Evolutionary conservation across 1,140 invertebrate species (phyloP).

Genomic region (Elymnias hypermnestra): DNA sequence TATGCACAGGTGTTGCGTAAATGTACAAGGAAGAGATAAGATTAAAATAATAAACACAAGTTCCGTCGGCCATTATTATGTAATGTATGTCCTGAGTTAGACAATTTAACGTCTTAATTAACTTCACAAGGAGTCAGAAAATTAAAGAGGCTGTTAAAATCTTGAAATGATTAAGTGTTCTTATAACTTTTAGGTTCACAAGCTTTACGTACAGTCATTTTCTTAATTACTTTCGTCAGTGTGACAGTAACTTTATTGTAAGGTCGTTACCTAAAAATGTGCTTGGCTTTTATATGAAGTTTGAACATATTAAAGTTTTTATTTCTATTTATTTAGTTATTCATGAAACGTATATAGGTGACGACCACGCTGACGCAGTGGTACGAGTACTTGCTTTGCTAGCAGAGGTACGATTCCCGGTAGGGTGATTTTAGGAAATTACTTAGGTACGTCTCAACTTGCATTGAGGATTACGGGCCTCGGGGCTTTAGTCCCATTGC

Average conservation of each 20-base stretch:
- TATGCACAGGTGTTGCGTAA: too few relatives aligned
- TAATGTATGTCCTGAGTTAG: slow-evolving; percentile 16
- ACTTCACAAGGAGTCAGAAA: slow-evolving; percentile 58
- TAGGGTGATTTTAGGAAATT: too few relatives aligned
- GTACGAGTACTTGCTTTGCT: too few relatives aligned
- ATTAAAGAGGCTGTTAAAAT: slow-evolving; percentile 70
- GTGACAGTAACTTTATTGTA: slow-evolving; percentile 41
- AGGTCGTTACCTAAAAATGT: neutral
- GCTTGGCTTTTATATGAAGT: too few relatives aligned
- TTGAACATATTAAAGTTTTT: too few relatives aligned
- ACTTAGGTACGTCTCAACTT: too few relatives aligned
- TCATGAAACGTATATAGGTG: too few relatives aligned
- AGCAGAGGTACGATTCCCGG: too few relatives aligned
- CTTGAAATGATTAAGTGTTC: slow-evolving; percentile 67
- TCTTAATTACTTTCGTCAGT: slow-evolving; percentile 51
- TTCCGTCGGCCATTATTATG: slow-evolving; percentile 5
- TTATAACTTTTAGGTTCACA: slow-evolving; percentile 65
- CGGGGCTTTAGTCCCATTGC: too few relatives aligned
- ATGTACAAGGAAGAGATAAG: neutral
- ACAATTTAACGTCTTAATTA: slow-evolving; percentile 71
- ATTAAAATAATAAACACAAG: slow-evolving; percentile 3
- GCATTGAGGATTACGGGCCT: too few relatives aligned
- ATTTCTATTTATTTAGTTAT: too few relatives aligned
- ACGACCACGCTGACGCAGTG: too few relatives aligned
- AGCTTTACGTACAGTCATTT: slow-evolving; percentile 60